Evolutionary conservation across 2,113 vertebrate species (phyloP).

Genomic region (Ovibos moschatus): DNA sequence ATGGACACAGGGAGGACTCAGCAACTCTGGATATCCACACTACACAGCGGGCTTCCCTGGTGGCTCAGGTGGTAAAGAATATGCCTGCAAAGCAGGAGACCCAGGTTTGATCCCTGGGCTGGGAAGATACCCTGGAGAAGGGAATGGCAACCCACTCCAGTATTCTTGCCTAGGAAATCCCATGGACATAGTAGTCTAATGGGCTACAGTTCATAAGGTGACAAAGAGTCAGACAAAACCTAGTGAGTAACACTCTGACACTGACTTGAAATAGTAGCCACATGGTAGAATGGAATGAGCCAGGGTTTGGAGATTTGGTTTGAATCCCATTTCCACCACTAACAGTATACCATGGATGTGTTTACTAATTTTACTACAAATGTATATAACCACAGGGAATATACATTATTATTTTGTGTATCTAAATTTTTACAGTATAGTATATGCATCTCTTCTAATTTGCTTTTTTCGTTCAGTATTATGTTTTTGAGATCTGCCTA

Average conservation of each 20-base stretch:
- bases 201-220: neutral
- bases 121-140: neutral
- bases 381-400: neutral
- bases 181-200: neutral
- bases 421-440: neutral
- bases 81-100: neutral
- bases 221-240: neutral
- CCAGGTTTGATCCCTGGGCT: neutral
- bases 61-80: neutral
- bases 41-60: neutral
- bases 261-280: neutral
- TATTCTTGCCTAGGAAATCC: neutral
- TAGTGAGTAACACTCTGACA: neutral
- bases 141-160: neutral
- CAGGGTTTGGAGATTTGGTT: neutral
- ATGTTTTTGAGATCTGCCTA: neutral
- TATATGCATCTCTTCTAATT: neutral
- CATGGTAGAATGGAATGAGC: neutral
- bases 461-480: neutral
- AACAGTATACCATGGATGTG: neutral
- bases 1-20: neutral
- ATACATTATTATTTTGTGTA: neutral
- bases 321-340: neutral
- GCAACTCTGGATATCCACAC: neutral
- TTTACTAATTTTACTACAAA: neutral